These are phyloP conservation scores for Danio jaintianensis DNA, from an alignment of 2,797 vertebrate genomes.

Conservation along the genomic window DNA sequence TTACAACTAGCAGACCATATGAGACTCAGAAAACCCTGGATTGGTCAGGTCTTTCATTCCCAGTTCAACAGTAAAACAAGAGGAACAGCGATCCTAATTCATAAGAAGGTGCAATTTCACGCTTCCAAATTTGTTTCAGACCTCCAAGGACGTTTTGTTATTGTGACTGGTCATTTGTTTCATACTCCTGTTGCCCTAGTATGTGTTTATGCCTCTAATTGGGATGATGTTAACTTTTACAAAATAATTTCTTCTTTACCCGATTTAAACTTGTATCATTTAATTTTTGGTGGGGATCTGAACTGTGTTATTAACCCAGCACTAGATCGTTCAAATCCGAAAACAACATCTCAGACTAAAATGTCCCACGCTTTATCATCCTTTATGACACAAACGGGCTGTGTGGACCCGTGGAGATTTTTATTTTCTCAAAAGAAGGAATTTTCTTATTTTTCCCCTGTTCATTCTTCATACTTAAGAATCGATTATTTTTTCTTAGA, in stretches of 20 bases:
- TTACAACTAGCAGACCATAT: background rate
- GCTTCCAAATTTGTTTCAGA: background rate
- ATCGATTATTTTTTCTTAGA: constrained; percentile 38
- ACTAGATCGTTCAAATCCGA: background rate
- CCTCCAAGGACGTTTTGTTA: background rate
- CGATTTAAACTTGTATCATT: constrained; percentile 20
- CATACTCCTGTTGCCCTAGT: background rate
- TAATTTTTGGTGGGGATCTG: constrained; percentile 37
- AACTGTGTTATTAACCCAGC: constrained; percentile 35
- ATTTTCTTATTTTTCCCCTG: constrained; percentile 13
- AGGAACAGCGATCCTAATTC: constrained; percentile 3
- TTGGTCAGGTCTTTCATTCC: background rate
- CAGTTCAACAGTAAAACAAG: constrained; percentile 15
- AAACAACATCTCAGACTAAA: background rate
- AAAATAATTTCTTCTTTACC: constrained; percentile 5
- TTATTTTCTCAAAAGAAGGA: background rate
- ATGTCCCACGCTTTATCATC: background rate
- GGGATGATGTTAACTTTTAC: constrained; percentile 4
- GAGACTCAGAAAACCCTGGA: constrained; percentile 11
- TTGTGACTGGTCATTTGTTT: background rate
- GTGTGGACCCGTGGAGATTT: constrained; percentile 24
- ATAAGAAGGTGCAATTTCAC: background rate
- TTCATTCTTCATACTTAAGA: constrained; percentile 1
- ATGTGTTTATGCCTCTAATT: constrained; percentile 25
- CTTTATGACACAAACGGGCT: constrained; percentile 2